Evolutionary conservation across 2,113 vertebrate genomes (phyloP), one percentile per base, ranked within the genome.

Genomic region (Melospiza melodia): DNA sequence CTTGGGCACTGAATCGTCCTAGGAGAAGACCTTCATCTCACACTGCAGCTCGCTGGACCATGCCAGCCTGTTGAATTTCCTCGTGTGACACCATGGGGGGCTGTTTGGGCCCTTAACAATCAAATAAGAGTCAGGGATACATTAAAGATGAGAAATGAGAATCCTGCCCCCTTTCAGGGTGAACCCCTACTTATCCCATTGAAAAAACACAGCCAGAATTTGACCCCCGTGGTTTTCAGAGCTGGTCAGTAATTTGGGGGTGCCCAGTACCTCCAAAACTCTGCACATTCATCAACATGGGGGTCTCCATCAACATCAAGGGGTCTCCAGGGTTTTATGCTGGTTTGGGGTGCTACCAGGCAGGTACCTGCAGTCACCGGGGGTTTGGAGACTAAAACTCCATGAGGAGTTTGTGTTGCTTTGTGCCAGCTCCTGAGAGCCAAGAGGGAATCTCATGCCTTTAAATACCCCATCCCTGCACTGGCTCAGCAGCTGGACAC

Each of bases 1-100:
- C 93, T 92, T 97, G 95, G 89, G 93, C 86, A 95, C 95, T 72
- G 91, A 94, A 67, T 94, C 69, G 9, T 94, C 94, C 86, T 95
- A 91, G 86, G 95, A 94, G 94, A 91, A 93, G 94, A 94, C 93
- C 93, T 97, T 96, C 93, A 91, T 91, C 89, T 97, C 93, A 84
- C 81, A 84, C 84, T 94, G 78, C 69, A 72, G 89, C 74, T 94
- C 12, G 0, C 71, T 94, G 78, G 89, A 89, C 91, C 93, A 82
- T 94, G 77, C 74, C 85, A 86, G 77, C 93, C 95, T 79, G 58
- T 85, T 96, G 94, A 81, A 92, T 95, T 95, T 91, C 86, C 76
- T 92, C 1, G 0, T 84, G 89, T 87, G 86, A 59, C 73, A 65
- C 84, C 54, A 19, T 44, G 51, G 51, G 89, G 58, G 87, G 43